These are phyloP conservation scores for Etheostoma spectabile DNA, from an alignment of 2,113 vertebrate genomes.

Conservation along the genomic window DNA sequence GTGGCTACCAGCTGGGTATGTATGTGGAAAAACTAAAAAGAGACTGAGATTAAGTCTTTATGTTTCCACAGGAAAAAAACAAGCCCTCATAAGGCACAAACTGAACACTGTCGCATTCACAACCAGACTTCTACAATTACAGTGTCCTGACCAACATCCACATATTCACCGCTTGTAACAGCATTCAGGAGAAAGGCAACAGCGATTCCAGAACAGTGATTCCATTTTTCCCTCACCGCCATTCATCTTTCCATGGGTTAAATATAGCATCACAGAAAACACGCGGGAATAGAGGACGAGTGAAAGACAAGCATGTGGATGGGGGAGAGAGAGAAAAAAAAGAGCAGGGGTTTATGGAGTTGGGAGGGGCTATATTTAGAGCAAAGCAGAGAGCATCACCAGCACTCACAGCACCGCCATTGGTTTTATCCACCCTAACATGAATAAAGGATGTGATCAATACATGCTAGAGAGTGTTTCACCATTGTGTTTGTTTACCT, in stretches of 20 bases:
- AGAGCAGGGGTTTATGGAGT: slow-evolving; percentile 46
- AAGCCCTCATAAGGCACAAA: background rate
- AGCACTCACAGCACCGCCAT: slow-evolving; percentile 17
- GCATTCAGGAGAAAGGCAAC: slow-evolving; percentile 5
- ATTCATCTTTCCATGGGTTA: slow-evolving; percentile 67
- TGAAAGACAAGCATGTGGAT: slow-evolving; percentile 74
- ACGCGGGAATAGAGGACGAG: slow-evolving; percentile 72
- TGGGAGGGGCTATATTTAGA: slow-evolving; percentile 68
- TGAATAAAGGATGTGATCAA: slow-evolving; percentile 49
- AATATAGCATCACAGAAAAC: slow-evolving; percentile 75
- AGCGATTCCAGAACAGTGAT: slow-evolving; percentile 53
- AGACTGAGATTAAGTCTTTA: background rate
- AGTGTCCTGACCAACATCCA: slow-evolving; percentile 16
- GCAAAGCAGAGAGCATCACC: slow-evolving; percentile 48
- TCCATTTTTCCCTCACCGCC: slow-evolving; percentile 48
- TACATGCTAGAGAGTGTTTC: slow-evolving; percentile 1
- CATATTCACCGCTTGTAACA: slow-evolving; percentile 1
- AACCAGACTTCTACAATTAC: slow-evolving; percentile 22
- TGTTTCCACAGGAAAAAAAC: slow-evolving; percentile 30
- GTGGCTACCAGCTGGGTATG: slow-evolving; percentile 4
- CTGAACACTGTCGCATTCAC: slow-evolving; percentile 34
- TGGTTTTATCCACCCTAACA: slow-evolving; percentile 26
- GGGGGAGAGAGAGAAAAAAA: slow-evolving; percentile 10
- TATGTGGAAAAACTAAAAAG: slow-evolving; percentile 2
- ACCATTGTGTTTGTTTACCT: background rate